phyloP scores from a whole-genome alignment of 1,140 invertebrate genomes.

The Calephelis nemesis region DNA sequence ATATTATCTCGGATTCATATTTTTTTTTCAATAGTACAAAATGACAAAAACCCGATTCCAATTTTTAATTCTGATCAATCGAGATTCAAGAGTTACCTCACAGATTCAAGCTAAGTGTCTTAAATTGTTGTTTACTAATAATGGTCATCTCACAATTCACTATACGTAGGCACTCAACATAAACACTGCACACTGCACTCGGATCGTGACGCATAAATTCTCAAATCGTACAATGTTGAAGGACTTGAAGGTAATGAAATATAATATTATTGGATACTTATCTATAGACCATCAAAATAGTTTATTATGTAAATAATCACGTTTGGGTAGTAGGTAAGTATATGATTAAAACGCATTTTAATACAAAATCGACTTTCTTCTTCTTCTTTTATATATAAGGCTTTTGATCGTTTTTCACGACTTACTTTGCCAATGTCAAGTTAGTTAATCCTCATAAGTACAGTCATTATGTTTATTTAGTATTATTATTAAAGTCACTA shows the following conservation, averaged over 20 bases:
- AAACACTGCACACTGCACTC: conserved; percentile 16
- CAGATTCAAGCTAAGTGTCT: too few relatives aligned
- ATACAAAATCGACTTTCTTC: not conserved
- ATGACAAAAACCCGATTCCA: too few relatives aligned
- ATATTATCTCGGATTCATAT: too few relatives aligned
- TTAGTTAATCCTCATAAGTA: too few relatives aligned
- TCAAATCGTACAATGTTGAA: not conserved
- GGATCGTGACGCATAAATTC: conserved; percentile 12
- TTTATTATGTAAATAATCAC: not conserved
- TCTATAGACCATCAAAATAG: not conserved
- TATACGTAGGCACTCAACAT: not conserved
- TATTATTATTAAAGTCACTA: too few relatives aligned
- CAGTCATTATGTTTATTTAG: too few relatives aligned
- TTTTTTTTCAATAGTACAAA: too few relatives aligned
- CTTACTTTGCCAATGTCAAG: too few relatives aligned
- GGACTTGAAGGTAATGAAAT: conserved; percentile 1
- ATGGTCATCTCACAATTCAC: not conserved
- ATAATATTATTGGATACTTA: not conserved
- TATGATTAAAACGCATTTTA: not conserved
- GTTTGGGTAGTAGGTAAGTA: not conserved
- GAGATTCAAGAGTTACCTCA: too few relatives aligned
- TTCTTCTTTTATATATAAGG: too few relatives aligned
- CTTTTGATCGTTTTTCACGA: too few relatives aligned
- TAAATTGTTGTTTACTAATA: not conserved
- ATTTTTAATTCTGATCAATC: too few relatives aligned